Evolutionary conservation across 2,113 vertebrate species (phyloP).

Genomic region (Deroptyus accipitrinus): DNA sequence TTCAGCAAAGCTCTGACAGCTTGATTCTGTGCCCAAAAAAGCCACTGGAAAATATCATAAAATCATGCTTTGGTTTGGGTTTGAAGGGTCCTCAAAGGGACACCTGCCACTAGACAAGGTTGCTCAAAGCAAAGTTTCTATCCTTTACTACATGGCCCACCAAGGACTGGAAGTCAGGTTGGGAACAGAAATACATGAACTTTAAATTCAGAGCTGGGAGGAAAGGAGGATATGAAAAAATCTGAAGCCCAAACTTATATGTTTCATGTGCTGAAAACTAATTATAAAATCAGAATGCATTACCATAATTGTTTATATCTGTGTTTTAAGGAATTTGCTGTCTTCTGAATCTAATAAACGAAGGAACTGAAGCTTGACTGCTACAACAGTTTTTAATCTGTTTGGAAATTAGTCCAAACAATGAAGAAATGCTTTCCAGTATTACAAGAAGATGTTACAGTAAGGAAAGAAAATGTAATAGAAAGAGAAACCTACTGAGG

Average conservation of each 20-base stretch:
- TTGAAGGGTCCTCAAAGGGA: neutral
- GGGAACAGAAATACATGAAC: neutral
- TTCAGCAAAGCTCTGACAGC: neutral
- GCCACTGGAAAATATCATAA: neutral
- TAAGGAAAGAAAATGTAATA: constrained; percentile 50
- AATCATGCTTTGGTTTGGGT: neutral
- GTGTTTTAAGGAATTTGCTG: constrained; percentile 75
- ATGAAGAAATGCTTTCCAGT: constrained; percentile 63
- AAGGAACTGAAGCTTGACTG: constrained; percentile 75
- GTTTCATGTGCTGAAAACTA: constrained; percentile 60
- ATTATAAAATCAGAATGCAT: constrained; percentile 70
- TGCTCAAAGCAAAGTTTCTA: neutral
- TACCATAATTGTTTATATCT: constrained; percentile 76
- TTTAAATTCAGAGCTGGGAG: constrained; percentile 7
- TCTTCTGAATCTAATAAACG: constrained; percentile 76
- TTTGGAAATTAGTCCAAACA: constrained; percentile 74
- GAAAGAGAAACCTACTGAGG: neutral
- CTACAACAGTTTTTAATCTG: constrained; percentile 75
- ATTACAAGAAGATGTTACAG: constrained; percentile 42
- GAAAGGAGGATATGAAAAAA: constrained; percentile 2
- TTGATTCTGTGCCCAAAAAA: neutral
- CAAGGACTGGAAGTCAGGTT: neutral
- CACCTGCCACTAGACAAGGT: neutral
- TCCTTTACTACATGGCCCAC: neutral
- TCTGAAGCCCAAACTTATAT: constrained; percentile 6